Base-by-base conservation (phyloP, 2,113 vertebrate species). In the Salvelinus namaycush region DNA sequence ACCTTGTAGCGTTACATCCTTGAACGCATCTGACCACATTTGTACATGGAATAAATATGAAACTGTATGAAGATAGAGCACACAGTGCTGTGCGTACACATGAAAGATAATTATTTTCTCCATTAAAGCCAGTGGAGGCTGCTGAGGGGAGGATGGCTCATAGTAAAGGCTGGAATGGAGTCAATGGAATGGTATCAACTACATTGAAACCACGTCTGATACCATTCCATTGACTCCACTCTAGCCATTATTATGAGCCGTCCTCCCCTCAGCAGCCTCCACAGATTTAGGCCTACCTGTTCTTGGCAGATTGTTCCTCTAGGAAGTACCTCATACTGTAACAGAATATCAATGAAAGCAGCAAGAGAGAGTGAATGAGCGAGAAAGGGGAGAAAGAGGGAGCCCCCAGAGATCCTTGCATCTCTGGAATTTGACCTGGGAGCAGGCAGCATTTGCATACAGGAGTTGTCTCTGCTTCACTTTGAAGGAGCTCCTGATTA, bases 401-500 rank as follows among this genome's bases (percentile, higher is more conserved):
- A 51, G 24, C 74, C 76, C 83, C 68, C 68, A 8, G 84, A 79
- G 79, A 75, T 26, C 11, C 12, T 27, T 70, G 22, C 64, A 74
- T 26, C 75, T 74, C 60, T 66, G n/a, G 60, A 62, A 72, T 75
- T 54, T 71, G n/a, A 73, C 72, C 59, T 26, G 57, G 64, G 68
- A 26, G 62, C 48, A 74, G 3, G 34, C 76, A 44, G 76, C 4
- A 34, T 79, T 72, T 81, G 73, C 68, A 78, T 79, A 70, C 49
- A 20, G 3, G 57, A 39, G 73, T 73, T n/a, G 67, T 22, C 48
- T 51, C 48, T 27, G 27, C n/a, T 73, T 57, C 54, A 78, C 62
- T 59, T 77, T 48, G 39, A 39, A 75, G 57, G 65, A 74, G 16
- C 1, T 26, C 16, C 59, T 82, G 80, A 83, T 85, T 48, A 83